Percentiles rank a stretch among this genome's conserved stretches.
Evolutionary conservation across 92 coral and sea anemone genomes (phyloP).

Genomic region (Paragorgia papillata): DNA sequence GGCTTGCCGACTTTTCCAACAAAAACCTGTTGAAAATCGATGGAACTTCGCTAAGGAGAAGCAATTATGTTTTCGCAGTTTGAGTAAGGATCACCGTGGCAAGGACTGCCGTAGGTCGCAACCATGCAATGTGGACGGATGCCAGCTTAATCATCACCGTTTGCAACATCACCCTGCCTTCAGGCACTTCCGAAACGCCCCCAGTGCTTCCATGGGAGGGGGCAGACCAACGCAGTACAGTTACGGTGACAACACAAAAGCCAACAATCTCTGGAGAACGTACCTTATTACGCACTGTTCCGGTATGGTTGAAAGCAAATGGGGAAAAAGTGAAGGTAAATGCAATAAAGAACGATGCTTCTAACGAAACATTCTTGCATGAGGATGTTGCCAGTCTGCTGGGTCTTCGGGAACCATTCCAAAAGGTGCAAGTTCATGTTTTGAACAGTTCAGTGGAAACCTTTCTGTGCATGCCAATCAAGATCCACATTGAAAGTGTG

Average conservation of each 20-base stretch:
- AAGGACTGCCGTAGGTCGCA: constrained; percentile 44
- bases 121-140: constrained; percentile 40
- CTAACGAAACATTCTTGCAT: constrained; percentile 19
- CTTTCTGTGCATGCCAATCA: constrained; percentile 14
- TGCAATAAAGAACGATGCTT: constrained; percentile 14
- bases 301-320: constrained; percentile 15
- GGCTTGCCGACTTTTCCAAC: neutral
- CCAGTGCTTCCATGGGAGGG: constrained; percentile 50
- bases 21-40: constrained; percentile 34
- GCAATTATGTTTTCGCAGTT: constrained; percentile 61
- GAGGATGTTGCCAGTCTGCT: constrained; percentile 22
- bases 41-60: constrained; percentile 62
- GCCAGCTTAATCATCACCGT: constrained; percentile 37
- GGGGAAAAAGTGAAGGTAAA: constrained; percentile 12
- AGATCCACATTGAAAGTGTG: constrained; percentile 4
- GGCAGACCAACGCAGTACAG: constrained; percentile 35
- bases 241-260: constrained; percentile 27
- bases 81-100: constrained; percentile 55
- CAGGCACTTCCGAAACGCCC: neutral
- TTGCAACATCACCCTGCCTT: neutral
- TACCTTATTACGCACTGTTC: constrained; percentile 4
- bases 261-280: constrained; percentile 1
- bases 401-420: neutral
- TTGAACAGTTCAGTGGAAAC: constrained; percentile 17
- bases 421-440: constrained; percentile 19